Evolutionary conservation across 53 echinoderm and acorn worm species (phyloP).

Genomic region (Actinopyga echinites): DNA sequence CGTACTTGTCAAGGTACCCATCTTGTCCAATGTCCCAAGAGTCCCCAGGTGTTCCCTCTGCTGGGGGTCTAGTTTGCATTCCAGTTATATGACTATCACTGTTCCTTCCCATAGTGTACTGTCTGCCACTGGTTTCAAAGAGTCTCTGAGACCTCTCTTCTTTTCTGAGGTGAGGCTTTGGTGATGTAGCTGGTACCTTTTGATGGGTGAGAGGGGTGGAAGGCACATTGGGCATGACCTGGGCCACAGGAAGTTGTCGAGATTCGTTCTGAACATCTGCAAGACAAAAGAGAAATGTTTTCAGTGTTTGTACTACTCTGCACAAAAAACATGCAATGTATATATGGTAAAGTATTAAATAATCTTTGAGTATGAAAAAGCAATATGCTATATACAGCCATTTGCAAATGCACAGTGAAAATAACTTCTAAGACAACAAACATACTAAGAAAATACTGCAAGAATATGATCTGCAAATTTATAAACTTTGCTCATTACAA

Average conservation of each 20-base stretch:
- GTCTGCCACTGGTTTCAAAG: neutral
- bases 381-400: no score
- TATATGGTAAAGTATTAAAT: no score
- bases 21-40: conserved; percentile 9
- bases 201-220: conserved; percentile 8
- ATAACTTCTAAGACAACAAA: no score
- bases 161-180: neutral
- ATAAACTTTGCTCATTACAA: no score
- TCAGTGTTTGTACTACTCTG: no score
- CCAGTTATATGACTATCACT: neutral
- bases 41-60: neutral
- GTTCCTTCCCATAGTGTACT: neutral
- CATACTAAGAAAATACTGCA: no score
- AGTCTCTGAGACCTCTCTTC: neutral
- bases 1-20: neutral
- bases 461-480: no score
- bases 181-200: neutral
- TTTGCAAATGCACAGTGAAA: no score
- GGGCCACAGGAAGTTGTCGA: conserved; percentile 57
- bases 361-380: no score
- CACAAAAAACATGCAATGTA: no score
- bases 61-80: neutral
- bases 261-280: neutral
- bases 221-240: conserved; percentile 55
- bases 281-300: neutral